A percentile compares a stretch with the other conserved stretches of the same genome.
Evolutionary conservation across 2,113 vertebrate genomes (phyloP).

Genomic region (Limanda limanda): DNA sequence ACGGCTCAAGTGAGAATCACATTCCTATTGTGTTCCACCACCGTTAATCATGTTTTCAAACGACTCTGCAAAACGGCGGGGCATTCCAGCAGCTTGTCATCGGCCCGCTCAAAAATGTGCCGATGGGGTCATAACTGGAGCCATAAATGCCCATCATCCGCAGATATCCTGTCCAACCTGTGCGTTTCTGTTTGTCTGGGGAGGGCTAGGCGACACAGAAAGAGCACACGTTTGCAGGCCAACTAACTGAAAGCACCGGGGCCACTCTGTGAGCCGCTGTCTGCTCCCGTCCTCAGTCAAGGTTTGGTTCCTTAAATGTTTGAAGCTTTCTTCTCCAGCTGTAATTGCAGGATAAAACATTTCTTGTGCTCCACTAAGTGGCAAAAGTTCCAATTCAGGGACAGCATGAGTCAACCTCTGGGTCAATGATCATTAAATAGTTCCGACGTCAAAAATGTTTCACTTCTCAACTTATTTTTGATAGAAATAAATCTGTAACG

Average conservation of each 20-base stretch:
- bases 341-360: slow-evolving; percentile 7
- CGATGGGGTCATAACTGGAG: slow-evolving; percentile 71
- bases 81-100: slow-evolving; percentile 76
- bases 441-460: slow-evolving; percentile 3
- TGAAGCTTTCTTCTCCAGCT: slow-evolving; percentile 8
- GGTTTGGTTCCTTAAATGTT: slow-evolving; percentile 4
- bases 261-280: neutral
- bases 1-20: slow-evolving; percentile 76
- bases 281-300: neutral
- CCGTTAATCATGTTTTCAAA: slow-evolving; percentile 82
- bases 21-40: slow-evolving; percentile 77
- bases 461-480: slow-evolving; percentile 7
- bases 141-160: slow-evolving; percentile 69
- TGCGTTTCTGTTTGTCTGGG: slow-evolving; percentile 41
- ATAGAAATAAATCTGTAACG: slow-evolving; percentile 2
- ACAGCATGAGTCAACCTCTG: neutral
- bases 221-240: slow-evolving; percentile 18
- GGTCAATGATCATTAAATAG: neutral
- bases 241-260: slow-evolving; percentile 2
- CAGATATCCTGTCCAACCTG: slow-evolving; percentile 55
- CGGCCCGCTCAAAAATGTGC: slow-evolving; percentile 68
- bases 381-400: neutral
- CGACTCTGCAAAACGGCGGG: slow-evolving; percentile 59
- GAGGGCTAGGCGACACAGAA: slow-evolving; percentile 15
- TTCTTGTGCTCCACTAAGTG: neutral